phyloP scores from a whole-genome alignment of 1,140 invertebrate species.

The Tetragnatha versicolor region DNA sequence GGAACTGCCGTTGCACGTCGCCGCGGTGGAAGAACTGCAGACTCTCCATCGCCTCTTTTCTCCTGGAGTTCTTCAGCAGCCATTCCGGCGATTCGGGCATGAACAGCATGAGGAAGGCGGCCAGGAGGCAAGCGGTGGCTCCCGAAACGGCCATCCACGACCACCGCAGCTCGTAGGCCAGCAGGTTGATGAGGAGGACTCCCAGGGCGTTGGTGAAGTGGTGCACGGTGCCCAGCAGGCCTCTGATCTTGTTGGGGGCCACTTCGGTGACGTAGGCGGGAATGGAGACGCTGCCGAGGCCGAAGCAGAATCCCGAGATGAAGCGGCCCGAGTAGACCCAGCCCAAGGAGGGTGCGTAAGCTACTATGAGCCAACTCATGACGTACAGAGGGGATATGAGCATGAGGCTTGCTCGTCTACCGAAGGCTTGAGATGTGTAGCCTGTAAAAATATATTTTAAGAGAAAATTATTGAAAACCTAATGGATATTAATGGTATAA shows the following conservation, averaged over 20 bases:
- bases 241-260: slow-evolving; percentile 80
- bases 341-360: slow-evolving; percentile 67
- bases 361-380: slow-evolving; percentile 77
- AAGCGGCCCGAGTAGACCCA: slow-evolving; percentile 72
- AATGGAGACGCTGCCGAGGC: slow-evolving; percentile 69
- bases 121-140: background rate
- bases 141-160: background rate
- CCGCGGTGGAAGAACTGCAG: slow-evolving; percentile 19
- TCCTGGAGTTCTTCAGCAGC: background rate
- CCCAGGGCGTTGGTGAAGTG: slow-evolving; percentile 81
- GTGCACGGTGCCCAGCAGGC: slow-evolving; percentile 80
- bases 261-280: slow-evolving; percentile 90
- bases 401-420: slow-evolving; percentile 77
- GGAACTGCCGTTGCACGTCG: background rate
- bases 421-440: slow-evolving; percentile 76
- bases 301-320: slow-evolving; percentile 71
- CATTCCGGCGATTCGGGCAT: slow-evolving; percentile 44
- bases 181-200: slow-evolving; percentile 70
- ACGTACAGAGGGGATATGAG: slow-evolving; percentile 75
- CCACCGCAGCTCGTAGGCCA: background rate
- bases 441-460: slow-evolving; percentile 61
- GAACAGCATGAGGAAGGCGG: background rate
- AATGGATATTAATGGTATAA: too few relatives aligned
- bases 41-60: background rate
- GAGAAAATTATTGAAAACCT: too few relatives aligned